Evolutionary conservation across 2,113 vertebrate species (phyloP).

Genomic region (Platysteira castanea): DNA sequence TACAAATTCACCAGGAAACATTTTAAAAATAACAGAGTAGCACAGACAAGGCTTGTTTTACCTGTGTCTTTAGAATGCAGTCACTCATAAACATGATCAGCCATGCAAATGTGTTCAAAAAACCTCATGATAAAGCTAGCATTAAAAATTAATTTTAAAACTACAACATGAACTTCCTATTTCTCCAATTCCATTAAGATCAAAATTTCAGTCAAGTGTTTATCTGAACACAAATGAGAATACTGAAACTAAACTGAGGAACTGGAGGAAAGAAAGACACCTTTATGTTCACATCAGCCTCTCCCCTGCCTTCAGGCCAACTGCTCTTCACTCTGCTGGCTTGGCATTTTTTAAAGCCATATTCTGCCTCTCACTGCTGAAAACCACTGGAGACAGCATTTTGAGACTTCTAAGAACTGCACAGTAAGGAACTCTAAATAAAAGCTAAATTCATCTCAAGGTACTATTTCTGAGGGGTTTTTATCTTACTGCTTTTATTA

Average conservation of each 20-base stretch:
- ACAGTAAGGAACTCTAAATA: not conserved
- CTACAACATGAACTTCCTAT: not conserved
- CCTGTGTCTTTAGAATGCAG: not conserved
- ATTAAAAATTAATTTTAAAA: conserved; percentile 22
- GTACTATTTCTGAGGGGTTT: not conserved
- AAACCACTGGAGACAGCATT: not conserved
- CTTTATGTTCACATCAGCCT: not conserved
- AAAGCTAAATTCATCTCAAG: not conserved
- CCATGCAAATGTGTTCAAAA: not conserved
- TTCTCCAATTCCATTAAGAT: not conserved
- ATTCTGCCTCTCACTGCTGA: not conserved
- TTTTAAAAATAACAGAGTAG: not conserved
- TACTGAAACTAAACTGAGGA: not conserved
- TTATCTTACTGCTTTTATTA: not conserved
- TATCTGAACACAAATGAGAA: not conserved
- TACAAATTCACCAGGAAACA: not conserved
- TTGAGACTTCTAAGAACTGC: not conserved
- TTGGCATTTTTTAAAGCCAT: not conserved
- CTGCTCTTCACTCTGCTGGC: not conserved
- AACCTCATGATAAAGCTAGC: not conserved
- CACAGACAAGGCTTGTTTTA: not conserved
- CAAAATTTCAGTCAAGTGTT: not conserved
- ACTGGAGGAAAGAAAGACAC: not conserved
- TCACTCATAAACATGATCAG: not conserved
- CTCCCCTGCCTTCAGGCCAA: not conserved